phyloP scores from a whole-genome alignment of 2,888 invertebrate species.

The Platycnemis pennipes region DNA sequence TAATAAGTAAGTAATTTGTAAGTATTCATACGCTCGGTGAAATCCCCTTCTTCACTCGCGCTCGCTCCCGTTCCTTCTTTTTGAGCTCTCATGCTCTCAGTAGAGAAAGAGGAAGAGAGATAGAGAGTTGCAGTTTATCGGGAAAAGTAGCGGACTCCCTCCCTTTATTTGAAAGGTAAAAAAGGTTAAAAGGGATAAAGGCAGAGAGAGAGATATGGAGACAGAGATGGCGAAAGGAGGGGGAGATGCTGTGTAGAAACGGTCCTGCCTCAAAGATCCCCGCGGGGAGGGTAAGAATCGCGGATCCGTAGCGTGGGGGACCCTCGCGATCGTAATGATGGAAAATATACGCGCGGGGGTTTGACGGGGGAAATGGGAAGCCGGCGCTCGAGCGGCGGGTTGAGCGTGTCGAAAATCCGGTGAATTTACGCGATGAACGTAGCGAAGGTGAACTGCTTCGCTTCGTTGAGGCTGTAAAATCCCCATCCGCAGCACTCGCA shows the following conservation, averaged over 20 bases:
- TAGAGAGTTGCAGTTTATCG: constrained; percentile 24
- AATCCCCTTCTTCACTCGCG: background rate
- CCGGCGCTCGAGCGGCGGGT: background rate
- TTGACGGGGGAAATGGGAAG: background rate
- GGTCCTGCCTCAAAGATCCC: background rate
- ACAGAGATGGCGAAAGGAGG: constrained; percentile 7
- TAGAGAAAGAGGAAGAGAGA: background rate
- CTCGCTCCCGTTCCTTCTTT: background rate
- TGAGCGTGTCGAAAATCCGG: background rate
- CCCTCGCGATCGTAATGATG: background rate
- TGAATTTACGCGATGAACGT: background rate
- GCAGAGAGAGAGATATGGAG: background rate
- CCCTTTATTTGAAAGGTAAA: constrained; percentile 30
- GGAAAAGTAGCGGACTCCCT: background rate
- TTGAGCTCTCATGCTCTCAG: background rate
- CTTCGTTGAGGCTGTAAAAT: background rate
- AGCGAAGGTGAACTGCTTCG: background rate
- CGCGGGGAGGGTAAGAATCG: background rate
- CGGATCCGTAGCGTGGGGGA: background rate
- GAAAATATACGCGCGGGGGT: background rate
- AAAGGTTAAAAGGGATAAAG: background rate
- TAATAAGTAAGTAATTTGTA: too few relatives aligned
- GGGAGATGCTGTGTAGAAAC: background rate
- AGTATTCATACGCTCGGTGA: background rate
- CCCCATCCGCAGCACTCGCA: background rate